phyloP scores from a whole-genome alignment of 2,797 vertebrate genomes.

The Oceanodroma leucorhoa region DNA sequence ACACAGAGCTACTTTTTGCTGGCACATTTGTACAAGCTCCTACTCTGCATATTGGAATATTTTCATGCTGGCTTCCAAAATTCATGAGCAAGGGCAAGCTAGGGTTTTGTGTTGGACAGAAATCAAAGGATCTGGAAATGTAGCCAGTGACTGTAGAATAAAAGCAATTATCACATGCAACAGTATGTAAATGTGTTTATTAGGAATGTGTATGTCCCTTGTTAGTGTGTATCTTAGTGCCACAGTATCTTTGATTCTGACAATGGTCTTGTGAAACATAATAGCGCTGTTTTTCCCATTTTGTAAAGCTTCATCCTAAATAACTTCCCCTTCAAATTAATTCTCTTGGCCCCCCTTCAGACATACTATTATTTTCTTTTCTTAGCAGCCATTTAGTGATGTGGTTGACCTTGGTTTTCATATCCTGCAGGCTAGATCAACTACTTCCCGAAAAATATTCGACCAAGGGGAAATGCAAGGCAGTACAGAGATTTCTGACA shows the following conservation, averaged over 20 bases:
- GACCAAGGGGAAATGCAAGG: slow-evolving; percentile 21
- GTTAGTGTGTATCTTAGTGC: neutral
- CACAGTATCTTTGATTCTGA: neutral
- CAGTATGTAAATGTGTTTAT: slow-evolving; percentile 51
- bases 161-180: slow-evolving; percentile 37
- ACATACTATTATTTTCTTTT: neutral
- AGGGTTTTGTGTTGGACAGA: slow-evolving; percentile 44
- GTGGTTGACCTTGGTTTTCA: slow-evolving; percentile 57
- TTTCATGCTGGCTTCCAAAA: slow-evolving; percentile 52
- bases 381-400: slow-evolving; percentile 30
- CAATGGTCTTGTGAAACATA: neutral
- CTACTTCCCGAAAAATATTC: slow-evolving; percentile 60
- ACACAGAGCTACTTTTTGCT: slow-evolving; percentile 26
- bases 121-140: slow-evolving; percentile 58
- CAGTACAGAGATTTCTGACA: neutral
- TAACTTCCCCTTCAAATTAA: slow-evolving; percentile 51
- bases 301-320: slow-evolving; percentile 31
- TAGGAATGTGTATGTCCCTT: slow-evolving; percentile 8
- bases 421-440: slow-evolving; percentile 37
- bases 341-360: slow-evolving; percentile 34
- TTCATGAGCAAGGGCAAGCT: slow-evolving; percentile 44
- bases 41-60: slow-evolving; percentile 24
- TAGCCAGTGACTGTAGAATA: slow-evolving; percentile 30
- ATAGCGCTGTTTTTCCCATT: neutral
- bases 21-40: neutral